phyloP scores from a whole-genome alignment of 2,113 vertebrate species.

The Lathamus discolor region DNA sequence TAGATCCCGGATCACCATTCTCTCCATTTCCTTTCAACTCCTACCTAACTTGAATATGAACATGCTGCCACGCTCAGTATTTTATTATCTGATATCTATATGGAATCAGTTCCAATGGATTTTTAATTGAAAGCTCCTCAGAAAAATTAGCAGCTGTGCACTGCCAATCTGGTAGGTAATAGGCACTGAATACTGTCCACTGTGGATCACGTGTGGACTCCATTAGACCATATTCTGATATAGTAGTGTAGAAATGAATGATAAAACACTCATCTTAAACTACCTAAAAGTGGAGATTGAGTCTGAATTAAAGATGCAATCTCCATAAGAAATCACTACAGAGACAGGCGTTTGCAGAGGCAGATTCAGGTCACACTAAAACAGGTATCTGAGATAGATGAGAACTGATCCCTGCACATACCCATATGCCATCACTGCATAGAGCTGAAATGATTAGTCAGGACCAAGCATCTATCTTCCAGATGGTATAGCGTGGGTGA shows the following conservation, averaged over 20 bases:
- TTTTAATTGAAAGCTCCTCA: neutral
- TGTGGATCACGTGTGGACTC: neutral
- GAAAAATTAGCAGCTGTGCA: neutral
- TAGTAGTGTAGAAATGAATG: neutral
- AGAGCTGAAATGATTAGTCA: neutral
- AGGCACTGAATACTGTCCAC: neutral
- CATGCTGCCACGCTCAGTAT: neutral
- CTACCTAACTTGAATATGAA: neutral
- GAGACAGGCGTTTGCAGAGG: neutral
- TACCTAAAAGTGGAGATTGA: neutral
- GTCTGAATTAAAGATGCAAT: neutral
- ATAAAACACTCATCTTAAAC: neutral
- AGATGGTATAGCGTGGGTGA: neutral
- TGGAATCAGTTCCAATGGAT: neutral
- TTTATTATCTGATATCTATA: neutral
- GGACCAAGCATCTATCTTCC: neutral
- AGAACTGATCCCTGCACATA: neutral
- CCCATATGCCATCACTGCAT: neutral
- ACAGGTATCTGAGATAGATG: neutral
- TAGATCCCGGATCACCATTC: neutral
- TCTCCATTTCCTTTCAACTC: neutral
- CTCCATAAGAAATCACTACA: neutral
- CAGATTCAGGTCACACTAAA: neutral
- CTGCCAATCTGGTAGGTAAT: neutral
- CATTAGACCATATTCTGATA: neutral